Percentiles rank a stretch among this genome's conserved stretches.
Evolutionary conservation across 2,888 invertebrate species (phyloP).

Genomic region (Dendrolimus houi): DNA sequence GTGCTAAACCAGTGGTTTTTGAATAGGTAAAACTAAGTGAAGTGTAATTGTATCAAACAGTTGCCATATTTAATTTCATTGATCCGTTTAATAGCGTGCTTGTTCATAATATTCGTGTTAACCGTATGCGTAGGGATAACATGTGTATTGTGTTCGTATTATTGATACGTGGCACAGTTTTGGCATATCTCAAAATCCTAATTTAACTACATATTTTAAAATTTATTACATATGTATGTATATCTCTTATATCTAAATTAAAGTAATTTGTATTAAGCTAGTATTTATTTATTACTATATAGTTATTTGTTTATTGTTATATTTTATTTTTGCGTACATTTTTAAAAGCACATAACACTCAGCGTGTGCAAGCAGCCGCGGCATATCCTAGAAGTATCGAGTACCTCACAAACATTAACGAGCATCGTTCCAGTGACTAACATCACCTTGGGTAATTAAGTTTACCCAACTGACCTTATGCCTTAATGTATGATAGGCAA

Average conservation of each 20-base stretch:
- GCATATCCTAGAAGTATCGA: conserved; percentile 22
- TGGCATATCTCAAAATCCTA: background rate
- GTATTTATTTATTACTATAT: background rate
- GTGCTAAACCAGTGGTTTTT: background rate
- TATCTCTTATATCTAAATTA: background rate
- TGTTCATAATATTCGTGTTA: conserved; percentile 30
- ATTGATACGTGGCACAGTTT: background rate
- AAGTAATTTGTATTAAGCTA: conserved; percentile 1
- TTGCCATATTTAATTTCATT: conserved; percentile 4
- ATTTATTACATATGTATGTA: background rate
- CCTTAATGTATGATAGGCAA: conserved; percentile 57
- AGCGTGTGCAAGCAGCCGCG: conserved; percentile 43
- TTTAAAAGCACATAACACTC: conserved; percentile 14
- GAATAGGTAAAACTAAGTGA: background rate
- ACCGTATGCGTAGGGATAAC: conserved; percentile 16
- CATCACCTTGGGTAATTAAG: conserved; percentile 17
- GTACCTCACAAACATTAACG: conserved; percentile 8
- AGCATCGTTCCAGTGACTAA: conserved; percentile 17
- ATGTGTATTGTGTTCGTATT: background rate
- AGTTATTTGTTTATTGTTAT: conserved; percentile 1
- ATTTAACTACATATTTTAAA: no score
- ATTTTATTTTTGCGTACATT: conserved; percentile 3
- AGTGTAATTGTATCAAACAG: background rate
- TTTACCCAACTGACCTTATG: conserved; percentile 63
- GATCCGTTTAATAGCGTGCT: conserved; percentile 38